Evolutionary conservation across 2,797 vertebrate species (phyloP), one percentile per base, ranked within the genome.

Genomic region (Sebastes goodei): DNA sequence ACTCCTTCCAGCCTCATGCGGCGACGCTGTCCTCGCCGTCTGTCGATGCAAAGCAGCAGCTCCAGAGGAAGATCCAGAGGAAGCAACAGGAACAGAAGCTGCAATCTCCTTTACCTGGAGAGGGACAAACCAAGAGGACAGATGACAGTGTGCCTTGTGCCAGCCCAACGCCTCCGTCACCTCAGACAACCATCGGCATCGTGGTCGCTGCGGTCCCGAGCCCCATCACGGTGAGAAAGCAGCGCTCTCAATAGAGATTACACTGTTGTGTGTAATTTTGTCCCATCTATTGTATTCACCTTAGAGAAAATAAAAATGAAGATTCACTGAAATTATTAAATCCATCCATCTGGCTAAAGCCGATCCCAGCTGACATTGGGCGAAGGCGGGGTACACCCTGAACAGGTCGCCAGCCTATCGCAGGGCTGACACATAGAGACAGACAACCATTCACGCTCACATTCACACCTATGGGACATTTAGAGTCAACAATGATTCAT

Each of bases 61-160:
- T 99, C 83, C 99, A 99, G 89, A 96, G 98, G 74, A 99, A 99
- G 94, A 99, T 99, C 88, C 98, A 99, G 94, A 98, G 98, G 94
- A 99, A 98, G 91, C 98, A 99, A 84, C 99, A 99, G 71, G 99
- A 99, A 85, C 97, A 99, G 93, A 99, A 99, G 89, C 94, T 99
- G 38, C 97, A 98, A 35, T 99, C 98, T 68, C 98, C 99, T 71
- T 90, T 95, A 83, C 97, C 96, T 10, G 96, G 96, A 81, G 98
- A 99, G 73, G 93, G 93, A 70, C 96, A 96, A 69, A 86, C 89
- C 61, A 97, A 96, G 94, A 97, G 96, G 90, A 76, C 89, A 0
- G 97, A 99, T 52, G 94, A 97, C 21, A 0, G 93, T 1, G 70
- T 94, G 20, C 87, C 95, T 11, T 97, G 97, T 57, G 95, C 96